Percentiles rank a stretch among this genome's conserved stretches.
Evolutionary conservation across 2,113 vertebrate species (phyloP).

Genomic region (Cheilinus undulatus): DNA sequence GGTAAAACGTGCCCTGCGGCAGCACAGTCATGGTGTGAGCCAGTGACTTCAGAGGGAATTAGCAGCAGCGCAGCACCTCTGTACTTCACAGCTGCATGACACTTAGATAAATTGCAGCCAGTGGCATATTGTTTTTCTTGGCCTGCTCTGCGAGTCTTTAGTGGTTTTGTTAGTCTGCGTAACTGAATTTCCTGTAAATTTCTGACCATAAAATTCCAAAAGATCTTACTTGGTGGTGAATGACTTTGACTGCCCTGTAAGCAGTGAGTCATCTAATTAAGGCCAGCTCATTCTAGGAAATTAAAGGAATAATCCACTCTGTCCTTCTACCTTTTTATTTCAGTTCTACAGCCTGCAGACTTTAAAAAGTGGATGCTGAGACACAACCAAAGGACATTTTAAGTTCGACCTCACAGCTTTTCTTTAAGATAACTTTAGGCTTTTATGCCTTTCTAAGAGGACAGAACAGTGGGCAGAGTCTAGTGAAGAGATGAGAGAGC

Average conservation of each 20-base stretch:
- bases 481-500: no score
- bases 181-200: conserved; percentile 47
- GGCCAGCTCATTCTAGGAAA: neutral
- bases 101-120: conserved; percentile 49
- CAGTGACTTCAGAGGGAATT: conserved; percentile 72
- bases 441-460: no score
- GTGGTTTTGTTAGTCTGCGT: conserved; percentile 53
- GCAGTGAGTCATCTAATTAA: conserved; percentile 14
- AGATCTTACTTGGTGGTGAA: conserved; percentile 16
- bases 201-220: conserved; percentile 46
- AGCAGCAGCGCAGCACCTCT: conserved; percentile 51
- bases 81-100: conserved; percentile 60
- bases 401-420: no score
- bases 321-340: neutral
- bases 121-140: conserved; percentile 54
- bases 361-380: neutral
- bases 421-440: no score
- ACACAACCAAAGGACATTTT: no score
- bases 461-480: no score
- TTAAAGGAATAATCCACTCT: conserved; percentile 1
- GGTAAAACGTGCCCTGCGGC: conserved; percentile 48
- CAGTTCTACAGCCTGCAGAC: neutral
- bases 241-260: conserved; percentile 13
- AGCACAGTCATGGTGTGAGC: conserved; percentile 43
- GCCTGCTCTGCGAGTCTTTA: conserved; percentile 39